Base-by-base conservation (phyloP, 2,888 invertebrate species). In the Apeira syringaria region DNA sequence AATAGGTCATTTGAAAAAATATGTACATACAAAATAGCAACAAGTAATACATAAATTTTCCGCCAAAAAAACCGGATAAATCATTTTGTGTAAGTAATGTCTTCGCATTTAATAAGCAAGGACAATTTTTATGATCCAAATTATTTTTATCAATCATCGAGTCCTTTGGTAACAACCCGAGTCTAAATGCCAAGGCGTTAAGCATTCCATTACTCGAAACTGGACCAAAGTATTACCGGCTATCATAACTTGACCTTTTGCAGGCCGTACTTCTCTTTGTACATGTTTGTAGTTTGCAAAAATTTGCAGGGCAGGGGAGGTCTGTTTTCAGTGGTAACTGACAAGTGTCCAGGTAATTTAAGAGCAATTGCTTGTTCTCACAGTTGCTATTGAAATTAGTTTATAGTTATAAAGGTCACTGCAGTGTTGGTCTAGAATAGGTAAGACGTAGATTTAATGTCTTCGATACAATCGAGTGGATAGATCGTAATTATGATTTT, bases 181-280 rank as follows among this genome's bases (percentile, higher is more conserved):
- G 70, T 68, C 51, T 52, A 80, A 84, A 84, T 82, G 85, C 72
- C 84, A 84, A 84, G 84, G 85, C 56, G 69, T 62, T 64, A 61
- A 55, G 60, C 64, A 72, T 74, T 73, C 68, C 63, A 61, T 57
- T 64, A 53, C 53, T 61, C 62, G 55, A 58, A 59, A 68, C 63
- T 68, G 68, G 70, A 66, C 58, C 53, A 54, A 30, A 40, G 45
- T 42, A 50, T 64, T 65, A 60, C 62, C 63, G 64, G 56, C 71
- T 71, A 72, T 30, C 47, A 50, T 70, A 67, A 42, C 34, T 47
- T 61, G 77, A 65, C 32, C 64, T 61, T 37, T 40, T 10, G 32
- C 15, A 26, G 28, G 40, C 37, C 41, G 44, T 36, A 50, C 20
- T 30, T 49, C 17, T 25, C 47, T 45, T 41, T 41, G 41, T 41